These are phyloP conservation scores for Molothrus ater DNA, from an alignment of 2,797 vertebrate species.

Conservation along the genomic window DNA sequence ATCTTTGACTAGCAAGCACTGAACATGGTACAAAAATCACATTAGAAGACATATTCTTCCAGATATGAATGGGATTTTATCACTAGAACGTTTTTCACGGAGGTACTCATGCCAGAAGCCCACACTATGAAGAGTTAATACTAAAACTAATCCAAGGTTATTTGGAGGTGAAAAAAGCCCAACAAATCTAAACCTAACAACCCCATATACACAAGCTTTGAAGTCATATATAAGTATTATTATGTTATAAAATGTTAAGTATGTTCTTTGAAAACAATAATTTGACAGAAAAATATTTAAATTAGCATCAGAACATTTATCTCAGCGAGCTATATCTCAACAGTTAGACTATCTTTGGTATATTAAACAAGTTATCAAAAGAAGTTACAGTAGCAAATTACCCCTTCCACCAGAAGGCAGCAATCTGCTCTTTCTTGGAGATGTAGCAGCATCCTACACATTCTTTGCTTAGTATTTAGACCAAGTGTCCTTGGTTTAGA, in stretches of 20 bases:
- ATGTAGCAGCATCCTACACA: not conserved
- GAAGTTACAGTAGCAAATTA: not conserved
- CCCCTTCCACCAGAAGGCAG: not conserved
- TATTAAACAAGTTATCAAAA: not conserved
- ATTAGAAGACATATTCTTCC: not conserved
- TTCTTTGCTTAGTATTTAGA: not conserved
- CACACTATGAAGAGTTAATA: not conserved
- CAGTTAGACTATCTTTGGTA: not conserved
- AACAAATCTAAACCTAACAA: not conserved
- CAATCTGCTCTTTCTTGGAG: not conserved
- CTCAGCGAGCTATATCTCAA: not conserved
- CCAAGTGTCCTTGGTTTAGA: not conserved
- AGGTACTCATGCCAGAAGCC: not conserved
- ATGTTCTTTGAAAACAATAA: not conserved
- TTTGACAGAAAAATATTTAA: not conserved
- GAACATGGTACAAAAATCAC: not conserved
- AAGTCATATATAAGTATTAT: not conserved
- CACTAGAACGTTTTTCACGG: not conserved
- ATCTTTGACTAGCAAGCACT: not conserved
- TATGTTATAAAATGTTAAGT: not conserved
- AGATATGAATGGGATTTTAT: not conserved
- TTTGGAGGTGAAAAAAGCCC: fast-evolving
- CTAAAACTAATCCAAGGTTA: not conserved
- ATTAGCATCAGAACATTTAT: not conserved
- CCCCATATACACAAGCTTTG: not conserved